Conservation (phyloP, 2,797 vertebrate species). For the Prionace glauca region DNA sequence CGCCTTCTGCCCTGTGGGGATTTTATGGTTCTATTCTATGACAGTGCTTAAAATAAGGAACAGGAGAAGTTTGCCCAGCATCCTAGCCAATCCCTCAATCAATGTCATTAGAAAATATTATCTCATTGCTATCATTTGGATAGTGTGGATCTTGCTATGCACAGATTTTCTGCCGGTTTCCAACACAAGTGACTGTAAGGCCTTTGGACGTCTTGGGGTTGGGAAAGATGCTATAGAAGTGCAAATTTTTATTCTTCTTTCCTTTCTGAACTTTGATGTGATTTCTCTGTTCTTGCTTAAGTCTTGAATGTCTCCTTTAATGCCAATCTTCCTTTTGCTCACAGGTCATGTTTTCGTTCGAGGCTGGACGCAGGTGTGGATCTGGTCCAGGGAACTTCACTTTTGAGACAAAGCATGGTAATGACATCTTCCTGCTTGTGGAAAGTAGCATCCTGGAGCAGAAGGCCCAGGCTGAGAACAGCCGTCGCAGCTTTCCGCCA, state of each 20-base stretch:
- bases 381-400: constrained; percentile 96
- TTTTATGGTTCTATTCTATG: too few species aligned
- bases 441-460: constrained; percentile 82
- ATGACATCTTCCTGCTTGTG: constrained; percentile 85
- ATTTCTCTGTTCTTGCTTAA: neutral
- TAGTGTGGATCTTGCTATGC: neutral
- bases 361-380: constrained; percentile 87
- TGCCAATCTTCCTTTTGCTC: neutral
- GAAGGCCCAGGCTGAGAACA: constrained; percentile 73
- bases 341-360: constrained; percentile 97
- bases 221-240: neutral
- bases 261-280: neutral
- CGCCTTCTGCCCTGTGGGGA: too few species aligned
- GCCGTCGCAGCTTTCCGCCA: constrained; percentile 56
- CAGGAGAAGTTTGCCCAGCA: neutral
- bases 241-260: neutral
- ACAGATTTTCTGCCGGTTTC: neutral
- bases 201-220: too few species aligned
- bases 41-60: neutral
- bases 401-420: constrained; percentile 92
- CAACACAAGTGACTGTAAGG: neutral
- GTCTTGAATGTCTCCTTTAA: neutral
- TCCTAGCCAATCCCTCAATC: too few species aligned
- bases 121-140: too few species aligned
- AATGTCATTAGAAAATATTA: too few species aligned